A percentile compares a stretch with the other conserved stretches of the same genome.
Evolutionary conservation across 2,113 vertebrate genomes (phyloP).

Genomic region (Nannobrachium achirus): DNA sequence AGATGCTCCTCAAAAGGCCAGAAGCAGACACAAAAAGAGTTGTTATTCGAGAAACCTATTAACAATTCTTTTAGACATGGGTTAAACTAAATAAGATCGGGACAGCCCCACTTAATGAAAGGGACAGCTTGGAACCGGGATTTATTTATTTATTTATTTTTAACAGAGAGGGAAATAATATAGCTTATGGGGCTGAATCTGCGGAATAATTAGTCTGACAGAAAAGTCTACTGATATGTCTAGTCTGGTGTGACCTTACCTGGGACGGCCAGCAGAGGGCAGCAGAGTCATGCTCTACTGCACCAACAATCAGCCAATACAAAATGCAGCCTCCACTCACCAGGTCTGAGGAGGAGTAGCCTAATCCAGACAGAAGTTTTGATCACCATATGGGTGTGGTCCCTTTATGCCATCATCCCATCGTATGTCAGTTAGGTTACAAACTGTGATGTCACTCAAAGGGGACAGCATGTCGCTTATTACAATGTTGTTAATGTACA

Average conservation of each 20-base stretch:
- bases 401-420: not conserved
- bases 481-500: not conserved
- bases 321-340: conserved; percentile 3
- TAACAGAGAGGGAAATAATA: conserved; percentile 14
- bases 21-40: no score
- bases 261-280: conserved; percentile 59
- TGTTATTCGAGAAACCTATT: no score
- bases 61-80: no score
- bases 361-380: no score
- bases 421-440: not conserved
- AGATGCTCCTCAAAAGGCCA: no score
- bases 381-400: not conserved
- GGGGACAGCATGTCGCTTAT: not conserved
- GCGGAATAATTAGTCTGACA: not conserved
- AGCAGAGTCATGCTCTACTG: conserved; percentile 44
- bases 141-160: no score
- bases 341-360: not conserved
- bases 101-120: no score
- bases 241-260: conserved; percentile 29
- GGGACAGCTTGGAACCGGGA: not conserved
- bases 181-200: conserved; percentile 12
- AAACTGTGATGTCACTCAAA: no score
- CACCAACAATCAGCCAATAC: conserved; percentile 20
- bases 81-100: no score
- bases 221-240: conserved; percentile 27